phyloP scores from a whole-genome alignment of 2,113 vertebrate genomes.

The Cyanoderma ruficeps region DNA sequence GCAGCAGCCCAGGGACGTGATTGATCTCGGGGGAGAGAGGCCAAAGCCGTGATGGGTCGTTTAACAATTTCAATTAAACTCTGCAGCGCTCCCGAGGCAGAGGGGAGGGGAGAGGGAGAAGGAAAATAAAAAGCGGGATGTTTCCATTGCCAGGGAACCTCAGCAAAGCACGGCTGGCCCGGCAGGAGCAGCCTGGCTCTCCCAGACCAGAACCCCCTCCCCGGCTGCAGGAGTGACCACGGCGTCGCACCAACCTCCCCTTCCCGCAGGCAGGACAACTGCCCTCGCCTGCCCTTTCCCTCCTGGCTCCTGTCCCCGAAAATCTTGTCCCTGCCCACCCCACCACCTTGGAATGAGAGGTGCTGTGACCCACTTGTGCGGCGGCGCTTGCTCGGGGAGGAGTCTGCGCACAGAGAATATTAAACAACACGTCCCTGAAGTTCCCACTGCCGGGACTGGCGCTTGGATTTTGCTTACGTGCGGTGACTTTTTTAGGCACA shows the following conservation, averaged over 20 bases:
- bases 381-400: not conserved
- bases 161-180: not conserved
- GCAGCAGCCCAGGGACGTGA: constrained; percentile 32
- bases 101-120: constrained; percentile 28
- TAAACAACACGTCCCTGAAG: constrained; percentile 47
- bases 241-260: rapidly evolving
- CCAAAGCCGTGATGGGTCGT: constrained; percentile 65
- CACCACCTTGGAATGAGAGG: not conserved
- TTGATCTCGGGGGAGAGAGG: constrained; percentile 61
- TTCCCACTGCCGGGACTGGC: constrained; percentile 37
- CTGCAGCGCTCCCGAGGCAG: not conserved
- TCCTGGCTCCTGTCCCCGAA: not conserved
- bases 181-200: not conserved
- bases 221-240: not conserved
- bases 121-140: constrained; percentile 21
- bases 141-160: not conserved
- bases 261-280: not conserved
- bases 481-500: constrained; percentile 71
- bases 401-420: constrained; percentile 28
- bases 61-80: constrained; percentile 74
- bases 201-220: not conserved
- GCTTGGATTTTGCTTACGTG: constrained; percentile 64
- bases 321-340: not conserved
- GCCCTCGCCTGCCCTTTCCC: not conserved
- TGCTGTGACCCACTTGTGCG: constrained; percentile 55